Percentiles rank a stretch among this genome's conserved stretches.
These are phyloP conservation scores for Norana najaformis DNA, from an alignment of 2,888 invertebrate genomes.

Conservation along the genomic window DNA sequence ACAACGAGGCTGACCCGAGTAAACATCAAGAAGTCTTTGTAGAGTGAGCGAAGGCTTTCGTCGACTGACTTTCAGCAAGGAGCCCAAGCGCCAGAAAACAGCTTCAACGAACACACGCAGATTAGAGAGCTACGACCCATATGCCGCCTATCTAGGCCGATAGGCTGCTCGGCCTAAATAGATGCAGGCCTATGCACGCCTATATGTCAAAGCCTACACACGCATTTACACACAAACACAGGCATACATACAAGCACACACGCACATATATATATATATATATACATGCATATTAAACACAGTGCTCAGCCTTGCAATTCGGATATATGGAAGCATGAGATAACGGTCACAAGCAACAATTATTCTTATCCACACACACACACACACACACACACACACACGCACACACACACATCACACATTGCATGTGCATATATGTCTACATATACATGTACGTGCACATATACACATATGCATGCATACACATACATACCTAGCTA, in stretches of 20 bases:
- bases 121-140: not conserved
- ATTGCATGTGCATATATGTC: too few species aligned
- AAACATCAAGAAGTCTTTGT: not conserved
- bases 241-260: too few species aligned
- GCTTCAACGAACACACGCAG: not conserved
- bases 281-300: not conserved
- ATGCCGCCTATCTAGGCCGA: not conserved
- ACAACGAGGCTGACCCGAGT: not conserved
- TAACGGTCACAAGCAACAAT: not conserved
- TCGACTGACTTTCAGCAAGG: not conserved
- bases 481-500: too few species aligned
- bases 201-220: not conserved
- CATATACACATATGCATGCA: too few species aligned
- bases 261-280: too few species aligned
- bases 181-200: not conserved
- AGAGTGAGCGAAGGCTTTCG: not conserved
- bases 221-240: too few species aligned
- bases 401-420: too few species aligned
- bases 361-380: not conserved
- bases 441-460: too few species aligned
- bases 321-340: not conserved
- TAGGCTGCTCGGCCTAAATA: not conserved
- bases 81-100: not conserved
- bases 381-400: not conserved
- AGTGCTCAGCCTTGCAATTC: not conserved